Conservation (phyloP, 2,797 vertebrate species). For the Pseudocheirus occidentalis region DNA sequence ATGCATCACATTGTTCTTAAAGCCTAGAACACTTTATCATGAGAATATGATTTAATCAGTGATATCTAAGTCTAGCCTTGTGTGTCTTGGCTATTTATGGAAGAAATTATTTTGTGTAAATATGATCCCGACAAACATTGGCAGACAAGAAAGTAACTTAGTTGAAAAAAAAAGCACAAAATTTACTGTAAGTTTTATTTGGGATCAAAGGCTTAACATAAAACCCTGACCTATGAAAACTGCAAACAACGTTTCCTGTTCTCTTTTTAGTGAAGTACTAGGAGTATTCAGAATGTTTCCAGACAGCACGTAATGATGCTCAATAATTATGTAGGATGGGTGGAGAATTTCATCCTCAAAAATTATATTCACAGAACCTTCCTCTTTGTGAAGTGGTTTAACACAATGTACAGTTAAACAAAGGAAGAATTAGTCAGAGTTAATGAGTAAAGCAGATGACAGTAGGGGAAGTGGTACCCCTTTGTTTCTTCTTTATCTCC, state of each 20-base stretch:
- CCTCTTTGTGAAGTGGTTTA: constrained; percentile 64
- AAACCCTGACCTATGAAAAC: constrained; percentile 59
- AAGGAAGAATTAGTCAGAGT: constrained; percentile 80
- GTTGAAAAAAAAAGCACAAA: constrained; percentile 45
- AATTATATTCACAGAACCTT: constrained; percentile 64
- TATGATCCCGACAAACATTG: constrained; percentile 67
- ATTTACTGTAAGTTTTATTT: constrained; percentile 76
- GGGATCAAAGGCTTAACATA: constrained; percentile 67
- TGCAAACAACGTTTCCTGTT: constrained; percentile 24
- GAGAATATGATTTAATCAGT: constrained; percentile 45
- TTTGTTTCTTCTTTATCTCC: constrained; percentile 47
- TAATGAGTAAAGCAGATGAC: constrained; percentile 72
- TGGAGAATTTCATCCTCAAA: constrained; percentile 60
- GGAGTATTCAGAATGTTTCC: constrained; percentile 59
- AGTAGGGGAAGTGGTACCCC: constrained; percentile 60
- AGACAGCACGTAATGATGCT: constrained; percentile 71
- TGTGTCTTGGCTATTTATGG: constrained; percentile 77
- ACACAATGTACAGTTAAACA: constrained; percentile 78
- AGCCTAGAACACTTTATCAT: constrained; percentile 52
- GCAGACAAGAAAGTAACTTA: constrained; percentile 55
- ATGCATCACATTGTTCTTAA: constrained; percentile 28
- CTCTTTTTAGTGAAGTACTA: constrained; percentile 65
- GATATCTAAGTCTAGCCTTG: constrained; percentile 59
- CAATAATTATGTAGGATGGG: constrained; percentile 69
- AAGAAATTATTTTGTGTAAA: constrained; percentile 78